Evolutionary conservation across 2,797 vertebrate genomes (phyloP).

Genomic region (Poeciliopsis paucimaculata): DNA sequence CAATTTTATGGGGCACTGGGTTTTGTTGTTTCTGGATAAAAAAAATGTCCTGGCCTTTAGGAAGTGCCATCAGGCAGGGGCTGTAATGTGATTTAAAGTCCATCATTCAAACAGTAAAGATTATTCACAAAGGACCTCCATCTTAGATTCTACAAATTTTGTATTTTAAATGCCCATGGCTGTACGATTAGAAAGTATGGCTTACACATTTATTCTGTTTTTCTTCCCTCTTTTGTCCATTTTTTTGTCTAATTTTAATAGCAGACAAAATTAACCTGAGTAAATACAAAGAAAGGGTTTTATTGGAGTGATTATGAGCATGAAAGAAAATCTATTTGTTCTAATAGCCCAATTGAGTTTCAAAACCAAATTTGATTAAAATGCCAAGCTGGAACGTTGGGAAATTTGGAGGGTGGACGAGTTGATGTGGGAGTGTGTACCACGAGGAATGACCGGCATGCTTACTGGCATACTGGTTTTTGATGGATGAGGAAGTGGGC

Average conservation of each 20-base stretch:
- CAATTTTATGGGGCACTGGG: not conserved
- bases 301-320: no score
- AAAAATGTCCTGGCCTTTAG: not conserved
- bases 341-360: not conserved
- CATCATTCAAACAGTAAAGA: not conserved
- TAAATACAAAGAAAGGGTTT: not conserved
- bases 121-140: not conserved
- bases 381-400: not conserved
- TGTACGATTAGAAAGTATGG: not conserved
- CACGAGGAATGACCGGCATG: not conserved
- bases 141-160: not conserved
- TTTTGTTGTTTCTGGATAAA: not conserved
- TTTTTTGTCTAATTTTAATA: not conserved
- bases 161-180: not conserved
- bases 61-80: not conserved
- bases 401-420: not conserved
- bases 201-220: not conserved
- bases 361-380: not conserved
- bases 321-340: not conserved
- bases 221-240: not conserved
- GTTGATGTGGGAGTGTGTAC: not conserved
- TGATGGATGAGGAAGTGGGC: not conserved
- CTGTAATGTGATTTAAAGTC: not conserved
- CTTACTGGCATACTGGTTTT: not conserved
- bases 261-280: not conserved